Evolutionary conservation across 2,113 vertebrate genomes (phyloP).

Genomic region (Macroglossus sobrinus): DNA sequence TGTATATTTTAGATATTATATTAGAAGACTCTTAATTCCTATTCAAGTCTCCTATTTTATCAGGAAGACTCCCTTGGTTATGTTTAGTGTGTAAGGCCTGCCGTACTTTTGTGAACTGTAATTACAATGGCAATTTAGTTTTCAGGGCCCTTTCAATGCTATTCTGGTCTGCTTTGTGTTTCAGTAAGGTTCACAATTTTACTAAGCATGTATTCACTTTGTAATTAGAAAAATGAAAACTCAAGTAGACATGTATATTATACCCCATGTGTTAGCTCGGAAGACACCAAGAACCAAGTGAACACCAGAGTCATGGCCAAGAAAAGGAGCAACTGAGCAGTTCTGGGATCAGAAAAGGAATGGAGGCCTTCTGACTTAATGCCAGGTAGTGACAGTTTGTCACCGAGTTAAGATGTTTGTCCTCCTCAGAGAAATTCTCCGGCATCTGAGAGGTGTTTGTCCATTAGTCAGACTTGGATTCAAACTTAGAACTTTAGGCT

Average conservation of each 20-base stretch:
- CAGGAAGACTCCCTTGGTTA: not conserved
- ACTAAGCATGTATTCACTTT: not conserved
- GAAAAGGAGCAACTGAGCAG: fast-evolving
- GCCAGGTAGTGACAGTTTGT: fast-evolving
- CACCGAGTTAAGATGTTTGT: fast-evolving
- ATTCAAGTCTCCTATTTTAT: not conserved
- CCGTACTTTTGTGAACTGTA: not conserved
- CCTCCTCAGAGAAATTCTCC: not conserved
- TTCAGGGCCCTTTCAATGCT: not conserved
- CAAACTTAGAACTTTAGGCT: not conserved
- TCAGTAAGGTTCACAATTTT: not conserved
- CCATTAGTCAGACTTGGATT: not conserved
- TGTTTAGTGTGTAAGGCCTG: no score
- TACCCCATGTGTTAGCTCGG: not conserved
- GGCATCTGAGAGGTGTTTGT: not conserved
- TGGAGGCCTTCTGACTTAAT: fast-evolving
- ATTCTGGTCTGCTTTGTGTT: not conserved
- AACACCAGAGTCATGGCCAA: not conserved
- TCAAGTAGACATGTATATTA: not conserved
- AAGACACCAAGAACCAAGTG: not conserved
- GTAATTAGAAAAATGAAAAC: not conserved
- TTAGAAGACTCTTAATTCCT: not conserved
- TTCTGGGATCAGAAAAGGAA: not conserved
- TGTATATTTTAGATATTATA: not conserved
- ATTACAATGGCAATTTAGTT: not conserved